Base-by-base conservation (phyloP, 2,888 invertebrate genomes). In the Nymphalis polychloros region DNA sequence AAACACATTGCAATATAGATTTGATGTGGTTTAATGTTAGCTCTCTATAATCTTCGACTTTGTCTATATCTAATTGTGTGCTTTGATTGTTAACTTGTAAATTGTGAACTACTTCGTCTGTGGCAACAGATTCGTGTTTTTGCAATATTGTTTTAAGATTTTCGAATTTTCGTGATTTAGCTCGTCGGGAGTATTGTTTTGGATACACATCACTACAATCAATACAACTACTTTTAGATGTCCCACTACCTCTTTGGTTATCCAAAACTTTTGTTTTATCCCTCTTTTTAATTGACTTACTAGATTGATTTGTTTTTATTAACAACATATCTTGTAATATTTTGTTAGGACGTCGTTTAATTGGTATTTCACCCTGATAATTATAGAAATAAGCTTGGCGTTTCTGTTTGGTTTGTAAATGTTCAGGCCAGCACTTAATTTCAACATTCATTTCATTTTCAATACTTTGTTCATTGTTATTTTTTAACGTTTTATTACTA, bases 11-110 rank as follows among this genome's bases (percentile, higher is more conserved):
- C 48, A 92, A 76, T 68, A 91, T 89, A 72, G 62, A 80, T 75
- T 90, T 91, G 61, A 91, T 91, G 79, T 91, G 87, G 72, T 86
- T 84, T 23, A 92, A 77, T 8, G 88, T 87, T 19, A 76, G 77
- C 72, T 88, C 86, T 79, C 85, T 89, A 55, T 78, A 80, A 20
- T 84, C 81, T 10, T 70, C 71, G 16, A 65, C 50, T 47, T 69
- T 23, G 41, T 77, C 76, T 31, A 78, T 67, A 69, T 81, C 79
- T 8, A 77, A 72, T 41, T 67, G 71, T 10, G 62, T 67, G 23
- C 64, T 62, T 48, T 59, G 61, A 16, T 67, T 64, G 35, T 48
- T 61, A 13, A 61, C 8, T 27, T 57, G 13, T 23, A 55, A 17
- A 57, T 49, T 68, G 6, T 2, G 61, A 17, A 64, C 50, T 19